Conservation (phyloP, 2,888 invertebrate species). For the Leptopterna dolabrata region DNA sequence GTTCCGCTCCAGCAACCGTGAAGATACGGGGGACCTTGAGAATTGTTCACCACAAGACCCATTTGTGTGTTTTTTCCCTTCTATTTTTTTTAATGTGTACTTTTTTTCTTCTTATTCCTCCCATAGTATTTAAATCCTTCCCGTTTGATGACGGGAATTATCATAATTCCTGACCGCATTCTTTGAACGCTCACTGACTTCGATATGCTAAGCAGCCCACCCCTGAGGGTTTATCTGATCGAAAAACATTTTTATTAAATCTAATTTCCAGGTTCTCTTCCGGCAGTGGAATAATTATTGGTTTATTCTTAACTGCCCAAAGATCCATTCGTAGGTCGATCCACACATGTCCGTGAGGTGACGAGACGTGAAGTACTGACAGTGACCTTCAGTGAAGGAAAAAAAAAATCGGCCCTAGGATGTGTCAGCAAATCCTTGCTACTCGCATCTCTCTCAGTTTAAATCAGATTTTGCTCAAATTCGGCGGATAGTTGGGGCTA, state of each 20-base stretch:
- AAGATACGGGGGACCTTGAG: constrained; percentile 42
- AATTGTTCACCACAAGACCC: neutral
- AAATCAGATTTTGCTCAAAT: too few relatives aligned
- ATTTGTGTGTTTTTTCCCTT: neutral
- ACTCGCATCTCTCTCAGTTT: too few relatives aligned
- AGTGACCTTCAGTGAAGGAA: too few relatives aligned
- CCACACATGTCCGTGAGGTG: too few relatives aligned
- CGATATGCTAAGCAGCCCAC: neutral
- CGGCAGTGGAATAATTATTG: neutral
- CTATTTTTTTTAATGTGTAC: neutral
- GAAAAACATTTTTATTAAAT: neutral
- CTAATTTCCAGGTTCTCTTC: neutral
- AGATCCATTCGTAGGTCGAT: too few relatives aligned
- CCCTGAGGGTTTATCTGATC: neutral
- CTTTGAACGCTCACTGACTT: neutral
- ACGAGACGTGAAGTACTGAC: too few relatives aligned
- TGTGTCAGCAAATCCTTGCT: too few relatives aligned
- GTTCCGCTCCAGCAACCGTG: constrained; percentile 40
- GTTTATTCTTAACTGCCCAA: neutral
- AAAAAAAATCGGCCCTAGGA: too few relatives aligned
- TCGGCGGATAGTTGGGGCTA: too few relatives aligned
- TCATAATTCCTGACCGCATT: constrained; percentile 3
- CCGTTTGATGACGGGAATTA: neutral
- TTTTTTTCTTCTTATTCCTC: neutral
- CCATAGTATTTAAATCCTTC: neutral